phyloP scores from a whole-genome alignment of 1,140 invertebrate genomes.

The Penaeus vannamei region DNA sequence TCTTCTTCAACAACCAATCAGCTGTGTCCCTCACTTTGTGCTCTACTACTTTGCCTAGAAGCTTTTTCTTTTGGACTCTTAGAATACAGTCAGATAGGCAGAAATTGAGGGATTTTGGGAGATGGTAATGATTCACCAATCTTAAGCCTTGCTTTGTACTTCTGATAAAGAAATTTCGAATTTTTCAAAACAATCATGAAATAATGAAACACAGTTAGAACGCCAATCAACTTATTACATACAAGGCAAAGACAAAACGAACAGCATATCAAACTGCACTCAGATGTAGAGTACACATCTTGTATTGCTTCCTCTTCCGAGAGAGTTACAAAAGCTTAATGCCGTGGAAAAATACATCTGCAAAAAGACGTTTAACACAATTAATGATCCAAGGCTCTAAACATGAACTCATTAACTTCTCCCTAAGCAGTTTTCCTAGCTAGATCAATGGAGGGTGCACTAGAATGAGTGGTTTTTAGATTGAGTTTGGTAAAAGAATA shows the following conservation, averaged over 20 bases:
- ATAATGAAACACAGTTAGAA: constrained; percentile 1
- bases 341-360: too few relatives aligned
- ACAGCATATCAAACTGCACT: too few relatives aligned
- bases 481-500: constrained; percentile 30
- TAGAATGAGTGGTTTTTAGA: constrained; percentile 28
- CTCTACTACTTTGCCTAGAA: constrained; percentile 38
- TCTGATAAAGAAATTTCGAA: constrained; percentile 24
- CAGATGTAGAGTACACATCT: neutral
- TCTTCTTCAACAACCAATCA: neutral
- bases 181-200: neutral
- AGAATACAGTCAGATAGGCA: neutral
- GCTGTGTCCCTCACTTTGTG: constrained; percentile 47
- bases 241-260: too few relatives aligned
- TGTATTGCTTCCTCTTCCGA: neutral
- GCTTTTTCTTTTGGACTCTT: constrained; percentile 22
- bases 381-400: too few relatives aligned
- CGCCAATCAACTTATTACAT: neutral
- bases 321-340: too few relatives aligned
- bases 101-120: constrained; percentile 9
- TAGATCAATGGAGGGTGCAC: constrained; percentile 36
- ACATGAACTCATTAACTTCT: neutral
- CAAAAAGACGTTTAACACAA: too few relatives aligned
- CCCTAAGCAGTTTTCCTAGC: constrained; percentile 19
- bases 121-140: constrained; percentile 6
- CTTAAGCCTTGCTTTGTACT: constrained; percentile 41